These are phyloP conservation scores for Yponomeuta evonymella DNA, from an alignment of 2,888 invertebrate species.

Conservation along the genomic window DNA sequence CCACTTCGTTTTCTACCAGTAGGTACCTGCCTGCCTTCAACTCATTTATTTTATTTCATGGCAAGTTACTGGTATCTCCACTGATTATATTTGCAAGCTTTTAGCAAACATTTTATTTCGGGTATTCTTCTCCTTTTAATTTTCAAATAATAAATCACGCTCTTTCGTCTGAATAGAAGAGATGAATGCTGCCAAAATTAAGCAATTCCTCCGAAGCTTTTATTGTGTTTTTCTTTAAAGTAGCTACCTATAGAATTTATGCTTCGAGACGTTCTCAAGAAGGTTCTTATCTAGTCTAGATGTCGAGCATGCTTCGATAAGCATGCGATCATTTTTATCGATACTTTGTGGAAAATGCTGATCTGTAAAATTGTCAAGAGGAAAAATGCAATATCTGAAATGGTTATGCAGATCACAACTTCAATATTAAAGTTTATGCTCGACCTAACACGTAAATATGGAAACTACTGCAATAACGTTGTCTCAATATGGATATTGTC, in stretches of 20 bases:
- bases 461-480: background rate
- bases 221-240: background rate
- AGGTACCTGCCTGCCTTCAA: background rate
- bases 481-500: background rate
- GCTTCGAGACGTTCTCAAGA: background rate
- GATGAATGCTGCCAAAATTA: background rate
- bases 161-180: background rate
- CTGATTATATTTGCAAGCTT: background rate
- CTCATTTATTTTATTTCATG: background rate
- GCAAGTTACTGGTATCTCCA: background rate
- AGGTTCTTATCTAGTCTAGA: background rate
- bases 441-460: background rate
- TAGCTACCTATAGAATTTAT: background rate
- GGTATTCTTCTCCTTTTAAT: background rate
- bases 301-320: background rate
- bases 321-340: background rate
- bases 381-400: background rate
- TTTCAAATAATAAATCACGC: background rate
- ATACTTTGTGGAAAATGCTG: background rate
- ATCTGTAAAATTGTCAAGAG: background rate
- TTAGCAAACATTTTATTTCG: background rate
- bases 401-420: constrained; percentile 1
- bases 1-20: background rate
- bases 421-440: background rate
- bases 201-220: background rate